Evolutionary conservation across 1,140 invertebrate species (phyloP).

Genomic region (Cydia amplana): DNA sequence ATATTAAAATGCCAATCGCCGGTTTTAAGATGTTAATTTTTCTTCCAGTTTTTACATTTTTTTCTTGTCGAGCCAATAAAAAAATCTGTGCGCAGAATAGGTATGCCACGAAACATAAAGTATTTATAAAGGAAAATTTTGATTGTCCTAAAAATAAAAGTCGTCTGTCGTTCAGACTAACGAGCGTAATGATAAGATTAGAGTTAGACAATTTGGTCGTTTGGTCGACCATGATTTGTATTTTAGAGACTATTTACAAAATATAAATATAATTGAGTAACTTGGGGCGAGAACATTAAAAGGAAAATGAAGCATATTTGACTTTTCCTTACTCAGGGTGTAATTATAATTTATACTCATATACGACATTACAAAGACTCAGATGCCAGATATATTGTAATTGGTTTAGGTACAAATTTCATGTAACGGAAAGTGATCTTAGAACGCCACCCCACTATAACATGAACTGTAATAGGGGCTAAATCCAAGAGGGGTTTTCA

Average conservation of each 20-base stretch:
- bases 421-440: background rate
- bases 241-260: no score
- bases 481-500: background rate
- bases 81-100: slow-evolving; percentile 40
- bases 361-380: no score
- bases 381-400: no score
- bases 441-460: background rate
- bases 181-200: slow-evolving; percentile 36
- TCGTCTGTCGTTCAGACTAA: slow-evolving; percentile 38
- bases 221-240: no score
- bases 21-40: slow-evolving; percentile 40
- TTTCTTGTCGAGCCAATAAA: slow-evolving; percentile 43
- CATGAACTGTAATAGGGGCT: background rate
- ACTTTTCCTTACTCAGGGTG: no score
- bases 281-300: background rate
- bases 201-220: no score
- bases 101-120: slow-evolving; percentile 44
- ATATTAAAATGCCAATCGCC: slow-evolving; percentile 42
- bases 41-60: slow-evolving; percentile 41
- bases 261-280: background rate
- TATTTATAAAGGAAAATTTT: slow-evolving; percentile 40
- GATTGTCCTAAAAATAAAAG: slow-evolving; percentile 36
- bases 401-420: no score
- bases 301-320: background rate
- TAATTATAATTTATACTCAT: no score